phyloP scores from a whole-genome alignment of 2,888 invertebrate species.

The Geophilus truncorum region DNA sequence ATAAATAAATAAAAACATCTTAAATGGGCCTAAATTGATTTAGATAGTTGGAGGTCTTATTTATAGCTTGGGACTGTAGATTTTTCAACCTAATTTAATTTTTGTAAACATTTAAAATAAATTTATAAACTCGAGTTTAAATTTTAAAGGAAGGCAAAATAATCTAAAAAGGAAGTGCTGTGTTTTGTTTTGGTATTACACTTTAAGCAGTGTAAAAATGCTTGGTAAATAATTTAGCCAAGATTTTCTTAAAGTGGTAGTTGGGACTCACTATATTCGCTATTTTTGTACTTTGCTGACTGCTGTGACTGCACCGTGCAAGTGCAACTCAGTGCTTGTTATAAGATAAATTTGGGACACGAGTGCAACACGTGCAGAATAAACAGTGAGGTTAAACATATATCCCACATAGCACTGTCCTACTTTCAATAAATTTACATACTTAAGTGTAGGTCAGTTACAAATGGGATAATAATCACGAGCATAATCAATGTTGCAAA shows the following conservation, averaged over 20 bases:
- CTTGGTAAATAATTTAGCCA: not conserved
- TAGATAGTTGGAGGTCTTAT: not conserved
- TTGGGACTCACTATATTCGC: not conserved
- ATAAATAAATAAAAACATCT: no score
- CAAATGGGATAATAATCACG: not conserved
- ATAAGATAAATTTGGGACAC: conserved; percentile 17
- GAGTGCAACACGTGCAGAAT: conserved; percentile 3
- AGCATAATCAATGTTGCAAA: no score
- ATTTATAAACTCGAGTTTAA: no score
- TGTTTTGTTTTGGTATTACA: not conserved
- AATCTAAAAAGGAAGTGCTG: no score
- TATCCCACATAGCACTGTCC: not conserved
- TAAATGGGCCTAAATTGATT: not conserved
- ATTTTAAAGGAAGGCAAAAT: no score
- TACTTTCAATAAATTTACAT: not conserved
- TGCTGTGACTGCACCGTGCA: no score
- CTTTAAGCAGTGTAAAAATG: not conserved
- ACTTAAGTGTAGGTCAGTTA: not conserved
- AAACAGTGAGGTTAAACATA: not conserved
- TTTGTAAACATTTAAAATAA: not conserved
- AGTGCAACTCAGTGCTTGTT: conserved; percentile 5
- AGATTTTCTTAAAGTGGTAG: not conserved
- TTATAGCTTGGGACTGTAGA: not conserved
- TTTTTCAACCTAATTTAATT: not conserved
- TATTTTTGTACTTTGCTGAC: conserved; percentile 19